A percentile compares a stretch with the other conserved stretches of the same genome.
These are phyloP conservation scores for Coelopa pilipes DNA, from an alignment of 2,888 invertebrate genomes.

Conservation along the genomic window DNA sequence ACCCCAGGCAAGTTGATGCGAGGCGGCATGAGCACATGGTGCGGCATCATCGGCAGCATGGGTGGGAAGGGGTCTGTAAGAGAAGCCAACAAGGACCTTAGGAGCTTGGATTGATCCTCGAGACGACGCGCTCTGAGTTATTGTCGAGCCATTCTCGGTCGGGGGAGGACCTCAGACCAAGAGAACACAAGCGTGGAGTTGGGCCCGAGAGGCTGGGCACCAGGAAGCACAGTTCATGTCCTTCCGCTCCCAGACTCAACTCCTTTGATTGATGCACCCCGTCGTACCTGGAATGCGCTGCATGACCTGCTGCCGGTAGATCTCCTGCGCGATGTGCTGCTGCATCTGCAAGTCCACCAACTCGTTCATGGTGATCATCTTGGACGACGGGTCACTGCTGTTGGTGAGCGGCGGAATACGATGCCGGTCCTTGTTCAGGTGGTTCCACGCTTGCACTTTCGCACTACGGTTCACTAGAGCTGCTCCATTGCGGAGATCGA, in stretches of 20 bases:
- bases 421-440: too few species aligned
- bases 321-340: conserved; percentile 67
- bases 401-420: neutral
- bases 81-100: conserved; percentile 14
- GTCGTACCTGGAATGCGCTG: conserved; percentile 65
- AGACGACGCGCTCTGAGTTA: too few species aligned
- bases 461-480: neutral
- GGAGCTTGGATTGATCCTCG: too few species aligned
- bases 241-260: too few species aligned
- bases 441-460: too few species aligned
- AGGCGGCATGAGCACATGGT: conserved; percentile 64
- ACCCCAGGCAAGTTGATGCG: conserved; percentile 63
- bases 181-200: too few species aligned
- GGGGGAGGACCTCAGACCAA: too few species aligned
- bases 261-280: neutral
- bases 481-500: neutral
- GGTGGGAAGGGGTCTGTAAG: conserved; percentile 65
- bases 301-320: conserved; percentile 67
- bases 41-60: conserved; percentile 62
- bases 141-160: too few species aligned
- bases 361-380: conserved; percentile 67
- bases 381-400: conserved; percentile 27
- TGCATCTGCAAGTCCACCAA: conserved; percentile 67
- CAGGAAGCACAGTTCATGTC: too few species aligned
- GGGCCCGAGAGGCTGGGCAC: neutral